Evolutionary conservation across 2,113 vertebrate species (phyloP), one percentile per base, ranked within the genome.

Genomic region (Crotalus helleri): DNA sequence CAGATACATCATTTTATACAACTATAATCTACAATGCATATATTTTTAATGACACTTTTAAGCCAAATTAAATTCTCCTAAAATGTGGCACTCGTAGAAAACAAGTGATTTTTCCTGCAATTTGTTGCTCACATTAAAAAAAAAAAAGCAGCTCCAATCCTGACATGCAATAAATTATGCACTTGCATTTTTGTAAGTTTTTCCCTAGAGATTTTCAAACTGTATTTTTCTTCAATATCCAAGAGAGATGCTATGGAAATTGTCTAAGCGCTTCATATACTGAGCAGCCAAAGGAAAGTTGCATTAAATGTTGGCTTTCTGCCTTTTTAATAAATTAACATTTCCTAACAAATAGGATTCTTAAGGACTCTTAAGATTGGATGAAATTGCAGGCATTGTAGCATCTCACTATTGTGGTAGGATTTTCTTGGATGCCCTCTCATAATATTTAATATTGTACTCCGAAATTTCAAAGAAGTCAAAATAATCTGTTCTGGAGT

Each of bases 11-110:
- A 5, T 55, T 95, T 95, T 97, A 96, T 95, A 94, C 95, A 95
- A 94, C 94, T 95, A 94, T 94, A 96, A 95, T 97, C 96, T 96
- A 96, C 95, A 95, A 95, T 95, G 95, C 95, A 95, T 96, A 94
- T 96, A 96, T 96, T 95, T 97, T 97, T 97, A 96, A 96, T 93
- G 0, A 93, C 58, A 89, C 93, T 97, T 95, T 95, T 93, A 95
- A 96, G 90, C 91, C 91, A 97, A 97, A 97, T 97, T 95, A 97
- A 97, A 95, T 94, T 96, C 95, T 96, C 93, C 94, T 97, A 94
- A 96, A 96, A 97, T 95, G 95, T 2, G 85, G 94, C 94, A 92
- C 93, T 97, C 94, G 94, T 0, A 4, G 95, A 96, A 97, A 96
- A 96, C 95, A 95, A 96, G 95, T 95, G 96, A 93, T 91, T 95